Evolutionary conservation across 2,113 vertebrate species (phyloP).

Genomic region (Rattus rattus): DNA sequence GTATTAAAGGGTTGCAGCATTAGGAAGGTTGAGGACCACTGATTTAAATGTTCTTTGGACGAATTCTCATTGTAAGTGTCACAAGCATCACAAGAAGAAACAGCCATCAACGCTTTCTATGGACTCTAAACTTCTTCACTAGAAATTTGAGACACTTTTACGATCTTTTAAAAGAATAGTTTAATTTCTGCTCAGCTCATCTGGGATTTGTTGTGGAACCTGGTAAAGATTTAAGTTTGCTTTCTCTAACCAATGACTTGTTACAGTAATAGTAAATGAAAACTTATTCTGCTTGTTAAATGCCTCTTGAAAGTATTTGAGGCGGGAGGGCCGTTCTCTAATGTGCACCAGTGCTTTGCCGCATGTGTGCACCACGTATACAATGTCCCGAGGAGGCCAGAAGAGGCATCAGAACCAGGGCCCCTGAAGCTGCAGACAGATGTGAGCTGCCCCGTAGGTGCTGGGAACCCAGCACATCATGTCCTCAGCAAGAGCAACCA

Average conservation of each 20-base stretch:
- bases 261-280: background rate
- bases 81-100: background rate
- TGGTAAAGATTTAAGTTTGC: constrained; percentile 46
- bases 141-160: constrained; percentile 63
- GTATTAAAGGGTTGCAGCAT: background rate
- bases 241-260: constrained; percentile 35
- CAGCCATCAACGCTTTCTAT: background rate
- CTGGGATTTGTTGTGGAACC: constrained; percentile 45
- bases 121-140: background rate
- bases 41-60: background rate
- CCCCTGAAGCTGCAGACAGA: background rate
- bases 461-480: background rate
- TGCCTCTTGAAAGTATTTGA: constrained; percentile 22
- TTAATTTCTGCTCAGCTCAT: constrained; percentile 50
- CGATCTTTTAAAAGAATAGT: background rate
- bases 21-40: background rate
- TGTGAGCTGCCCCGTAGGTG: background rate
- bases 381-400: background rate
- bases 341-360: too few relatives aligned
- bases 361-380: background rate
- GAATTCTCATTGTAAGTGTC: background rate
- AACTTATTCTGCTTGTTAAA: background rate
- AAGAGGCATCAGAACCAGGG: background rate
- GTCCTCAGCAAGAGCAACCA: background rate
- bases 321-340: background rate